Percentiles rank a stretch among this genome's conserved stretches.
Evolutionary conservation across 2,113 vertebrate species (phyloP).

Genomic region (Trematocara stigmaticum): DNA sequence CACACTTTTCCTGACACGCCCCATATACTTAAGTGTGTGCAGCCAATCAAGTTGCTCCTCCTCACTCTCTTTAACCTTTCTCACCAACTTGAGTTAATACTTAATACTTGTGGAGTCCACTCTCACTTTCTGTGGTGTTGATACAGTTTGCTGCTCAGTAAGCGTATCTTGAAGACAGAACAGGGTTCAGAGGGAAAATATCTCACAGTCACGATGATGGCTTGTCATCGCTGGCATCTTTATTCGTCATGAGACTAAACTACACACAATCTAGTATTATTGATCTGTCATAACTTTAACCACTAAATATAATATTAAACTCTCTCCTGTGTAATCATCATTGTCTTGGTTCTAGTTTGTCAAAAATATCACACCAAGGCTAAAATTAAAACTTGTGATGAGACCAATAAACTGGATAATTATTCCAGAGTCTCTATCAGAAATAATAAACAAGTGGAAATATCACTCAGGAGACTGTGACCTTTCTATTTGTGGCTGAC

Average conservation of each 20-base stretch:
- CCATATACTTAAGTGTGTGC: background rate
- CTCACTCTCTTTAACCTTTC: conserved; percentile 14
- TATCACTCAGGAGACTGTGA: conserved; percentile 29
- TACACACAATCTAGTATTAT: background rate
- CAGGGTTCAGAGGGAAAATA: conserved; percentile 3
- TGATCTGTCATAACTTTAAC: background rate
- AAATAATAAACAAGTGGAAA: conserved; percentile 22
- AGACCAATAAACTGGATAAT: background rate
- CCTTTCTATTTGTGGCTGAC: conserved; percentile 33
- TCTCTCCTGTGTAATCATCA: background rate
- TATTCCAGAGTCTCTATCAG: background rate
- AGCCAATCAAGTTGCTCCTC: background rate
- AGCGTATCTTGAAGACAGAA: conserved; percentile 7
- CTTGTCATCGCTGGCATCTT: background rate
- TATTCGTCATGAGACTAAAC: background rate
- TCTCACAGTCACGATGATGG: background rate
- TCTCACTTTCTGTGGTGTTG: conserved; percentile 21
- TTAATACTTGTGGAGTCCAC: background rate
- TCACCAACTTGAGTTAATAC: background rate
- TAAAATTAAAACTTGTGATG: background rate
- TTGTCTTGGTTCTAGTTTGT: background rate
- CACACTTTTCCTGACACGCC: conserved; percentile 28
- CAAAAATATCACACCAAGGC: background rate
- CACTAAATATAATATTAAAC: background rate
- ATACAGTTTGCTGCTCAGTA: conserved; percentile 8